Base-by-base conservation (phyloP, 2,113 vertebrate species). In the Scopus umbretta region DNA sequence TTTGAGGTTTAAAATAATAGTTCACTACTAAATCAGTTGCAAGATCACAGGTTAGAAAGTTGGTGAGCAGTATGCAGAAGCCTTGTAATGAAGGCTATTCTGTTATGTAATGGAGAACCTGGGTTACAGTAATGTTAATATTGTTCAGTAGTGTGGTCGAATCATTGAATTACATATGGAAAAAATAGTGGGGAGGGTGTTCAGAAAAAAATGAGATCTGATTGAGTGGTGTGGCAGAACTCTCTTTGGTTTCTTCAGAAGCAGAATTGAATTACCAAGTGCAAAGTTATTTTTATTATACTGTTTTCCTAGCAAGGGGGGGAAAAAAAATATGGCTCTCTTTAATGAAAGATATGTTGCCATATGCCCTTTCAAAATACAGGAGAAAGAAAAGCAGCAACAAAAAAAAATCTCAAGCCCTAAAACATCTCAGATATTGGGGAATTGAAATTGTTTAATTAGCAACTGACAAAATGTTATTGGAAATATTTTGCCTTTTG, bases 231-330 rank as follows among this genome's bases (percentile, higher is more conserved):
- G 2, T 27, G 7, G 30, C 9, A 79, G 43, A 78, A 84, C 59
- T 85, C 14, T 32, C 17, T 68, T 67, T 73, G 30, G 62, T 62
- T 78, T 94, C 29, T 84, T 56, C 49, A 74, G 63, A 79, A 87
- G 8, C 0, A 0, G n/a, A 38, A 55, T 19, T 62, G 10, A 76
- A 74, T 84, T 80, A 74, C 32, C 11, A 36, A 83, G 15, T 11
- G 6, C 42, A 90, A 79, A 65, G 50, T 34, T 29, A 32, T 16
- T 62, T 73, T 67, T 58, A 9, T 42, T 30, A 16, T 10, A 6
- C 27, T 45, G 75, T 83, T 88, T 84, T 47, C 16, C 30, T 32
- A 53, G 11, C 11, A 52, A n/a, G 15, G 36, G 18, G 15, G 36
- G 18, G 22, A 21, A 42, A 40, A 42, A 43, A 80, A 42, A 53